Conservation (phyloP, 2,888 invertebrate species). For the Glomeris marginata region DNA sequence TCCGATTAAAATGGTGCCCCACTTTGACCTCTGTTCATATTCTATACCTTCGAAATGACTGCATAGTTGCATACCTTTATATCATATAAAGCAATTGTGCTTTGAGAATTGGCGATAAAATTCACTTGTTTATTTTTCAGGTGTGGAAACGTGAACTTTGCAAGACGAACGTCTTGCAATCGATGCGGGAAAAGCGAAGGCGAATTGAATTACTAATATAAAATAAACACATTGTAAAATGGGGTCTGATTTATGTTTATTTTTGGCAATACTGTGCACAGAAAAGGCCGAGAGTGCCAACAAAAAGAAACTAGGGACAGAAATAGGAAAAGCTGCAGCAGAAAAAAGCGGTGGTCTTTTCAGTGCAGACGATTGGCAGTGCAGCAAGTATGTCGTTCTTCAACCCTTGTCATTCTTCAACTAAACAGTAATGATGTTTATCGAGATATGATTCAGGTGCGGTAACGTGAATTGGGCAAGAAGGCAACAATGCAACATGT, state of each 20-base stretch:
- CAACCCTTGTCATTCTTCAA: slow-evolving; percentile 17
- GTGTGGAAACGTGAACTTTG: slow-evolving; percentile 92
- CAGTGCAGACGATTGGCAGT: slow-evolving; percentile 99
- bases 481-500: slow-evolving; percentile 91
- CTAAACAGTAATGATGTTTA: background rate
- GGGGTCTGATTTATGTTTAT: background rate
- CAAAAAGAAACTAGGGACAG: slow-evolving; percentile 78
- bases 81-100: no score
- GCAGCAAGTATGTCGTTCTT: slow-evolving; percentile 56
- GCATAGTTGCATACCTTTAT: no score
- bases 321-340: slow-evolving; percentile 95
- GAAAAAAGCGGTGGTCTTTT: slow-evolving; percentile 93
- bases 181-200: slow-evolving; percentile 62
- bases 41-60: no score
- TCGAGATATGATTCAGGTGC: slow-evolving; percentile 41
- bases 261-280: slow-evolving; percentile 16
- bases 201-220: background rate
- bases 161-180: slow-evolving; percentile 75
- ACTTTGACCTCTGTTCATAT: no score
- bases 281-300: slow-evolving; percentile 36
- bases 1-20: no score
- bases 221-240: background rate
- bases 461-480: slow-evolving; percentile 99
- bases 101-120: no score
- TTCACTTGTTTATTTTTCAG: no score